A percentile compares a stretch with the other conserved stretches of the same genome.
phyloP scores from a whole-genome alignment of 37 sponge, comb jelly and placozoan species.

The Spongilla lacustris region DNA sequence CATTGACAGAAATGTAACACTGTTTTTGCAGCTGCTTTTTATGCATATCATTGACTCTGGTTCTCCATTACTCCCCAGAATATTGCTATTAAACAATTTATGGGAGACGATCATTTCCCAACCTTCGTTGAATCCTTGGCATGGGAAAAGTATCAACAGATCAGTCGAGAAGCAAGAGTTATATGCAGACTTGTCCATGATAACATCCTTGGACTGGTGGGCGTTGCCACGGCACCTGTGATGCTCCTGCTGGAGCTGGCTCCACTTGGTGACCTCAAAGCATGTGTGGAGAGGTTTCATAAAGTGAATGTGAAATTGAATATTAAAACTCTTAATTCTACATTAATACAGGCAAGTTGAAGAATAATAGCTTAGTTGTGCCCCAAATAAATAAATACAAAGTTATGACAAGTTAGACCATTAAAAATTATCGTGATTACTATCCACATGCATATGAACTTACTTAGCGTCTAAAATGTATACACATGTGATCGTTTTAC shows the following conservation, averaged over 20 bases:
- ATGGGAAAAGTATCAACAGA: conserved; percentile 72
- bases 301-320: conserved; percentile 15
- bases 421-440: too few relatives aligned
- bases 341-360: conserved; percentile 75
- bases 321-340: conserved; percentile 23
- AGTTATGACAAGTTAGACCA: too few relatives aligned
- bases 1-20: too few relatives aligned
- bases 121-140: conserved; percentile 29
- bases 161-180: conserved; percentile 66
- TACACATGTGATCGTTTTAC: too few relatives aligned
- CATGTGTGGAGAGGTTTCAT: conserved; percentile 32
- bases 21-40: too few relatives aligned
- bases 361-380: too few relatives aligned
- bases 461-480: too few relatives aligned
- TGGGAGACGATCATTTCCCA: not conserved
- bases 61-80: conserved; percentile 4
- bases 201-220: conserved; percentile 68
- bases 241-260: conserved; percentile 79
- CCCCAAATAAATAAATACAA: too few relatives aligned
- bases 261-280: conserved; percentile 71
- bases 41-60: too few relatives aligned
- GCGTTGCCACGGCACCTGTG: conserved; percentile 67
- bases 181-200: conserved; percentile 73
- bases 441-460: too few relatives aligned
- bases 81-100: conserved; percentile 64